Percentiles rank a stretch among this genome's conserved stretches.
Evolutionary conservation across 53 echinoderm and acorn worm species (phyloP).

Genomic region (Echinarachnius parma): DNA sequence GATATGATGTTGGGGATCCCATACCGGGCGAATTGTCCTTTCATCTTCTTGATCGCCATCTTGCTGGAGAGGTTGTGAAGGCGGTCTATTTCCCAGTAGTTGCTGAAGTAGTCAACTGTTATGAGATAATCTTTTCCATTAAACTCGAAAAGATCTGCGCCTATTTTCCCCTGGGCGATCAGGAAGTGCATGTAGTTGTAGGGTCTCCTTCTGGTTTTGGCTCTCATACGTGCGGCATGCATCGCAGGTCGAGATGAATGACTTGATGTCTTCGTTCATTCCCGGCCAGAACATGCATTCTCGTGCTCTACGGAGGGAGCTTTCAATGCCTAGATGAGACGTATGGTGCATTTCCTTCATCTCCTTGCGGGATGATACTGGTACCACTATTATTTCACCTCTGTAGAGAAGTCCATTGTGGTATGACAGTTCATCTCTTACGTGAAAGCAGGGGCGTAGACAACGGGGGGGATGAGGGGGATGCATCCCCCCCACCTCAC

Average conservation of each 20-base stretch:
- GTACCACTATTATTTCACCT: slow-evolving; percentile 42
- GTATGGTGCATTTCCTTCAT: slow-evolving; percentile 30
- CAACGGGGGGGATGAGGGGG: too few species aligned
- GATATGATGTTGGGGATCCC: slow-evolving; percentile 45
- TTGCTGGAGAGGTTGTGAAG: background rate
- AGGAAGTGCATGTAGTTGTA: slow-evolving; percentile 15
- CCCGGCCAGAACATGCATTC: slow-evolving; percentile 52
- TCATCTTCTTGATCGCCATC: slow-evolving; percentile 10
- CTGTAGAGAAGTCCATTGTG: slow-evolving; percentile 47
- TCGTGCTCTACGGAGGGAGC: slow-evolving; percentile 22
- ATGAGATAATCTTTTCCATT: background rate
- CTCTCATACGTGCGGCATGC: slow-evolving; percentile 32
- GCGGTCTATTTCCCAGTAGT: slow-evolving; percentile 8
- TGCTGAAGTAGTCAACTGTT: background rate
- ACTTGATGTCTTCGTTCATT: slow-evolving; percentile 22
- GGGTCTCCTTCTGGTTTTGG: slow-evolving; percentile 37
- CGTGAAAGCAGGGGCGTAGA: slow-evolving; percentile 34
- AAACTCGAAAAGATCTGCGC: background rate
- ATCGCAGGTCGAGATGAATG: slow-evolving; percentile 38
- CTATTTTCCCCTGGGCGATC: slow-evolving; percentile 44
- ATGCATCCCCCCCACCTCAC: too few species aligned
- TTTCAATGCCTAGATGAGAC: slow-evolving; percentile 27
- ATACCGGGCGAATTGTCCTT: slow-evolving; percentile 16
- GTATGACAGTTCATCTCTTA: slow-evolving; percentile 36
- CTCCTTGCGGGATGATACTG: slow-evolving; percentile 6